A percentile compares a stretch with the other conserved stretches of the same genome.
phyloP scores from a whole-genome alignment of 2,797 vertebrate species.

The Siniperca undulata region DNA sequence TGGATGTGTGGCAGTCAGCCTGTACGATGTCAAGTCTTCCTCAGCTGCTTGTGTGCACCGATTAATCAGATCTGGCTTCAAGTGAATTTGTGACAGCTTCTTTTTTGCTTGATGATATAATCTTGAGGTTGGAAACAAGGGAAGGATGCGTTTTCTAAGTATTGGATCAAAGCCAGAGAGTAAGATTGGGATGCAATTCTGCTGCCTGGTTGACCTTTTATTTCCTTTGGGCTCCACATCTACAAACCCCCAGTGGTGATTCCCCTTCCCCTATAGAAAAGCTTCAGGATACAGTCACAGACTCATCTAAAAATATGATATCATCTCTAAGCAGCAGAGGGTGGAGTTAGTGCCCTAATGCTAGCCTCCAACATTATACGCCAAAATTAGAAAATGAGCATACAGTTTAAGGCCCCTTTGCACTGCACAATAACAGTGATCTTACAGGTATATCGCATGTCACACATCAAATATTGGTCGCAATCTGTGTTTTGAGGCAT shows the following conservation, averaged over 20 bases:
- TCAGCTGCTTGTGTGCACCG: not conserved
- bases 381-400: not conserved
- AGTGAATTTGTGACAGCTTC: constrained; percentile 20
- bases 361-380: not conserved
- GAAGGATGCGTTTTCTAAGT: constrained; percentile 74
- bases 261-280: constrained; percentile 32
- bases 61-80: constrained; percentile 39
- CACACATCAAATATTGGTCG: too few relatives aligned
- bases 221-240: constrained; percentile 52
- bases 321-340: constrained; percentile 7
- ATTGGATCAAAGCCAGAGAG: constrained; percentile 64
- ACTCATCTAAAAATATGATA: constrained; percentile 18
- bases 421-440: not conserved
- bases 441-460: too few relatives aligned
- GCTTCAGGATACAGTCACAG: not conserved
- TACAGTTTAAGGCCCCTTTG: not conserved
- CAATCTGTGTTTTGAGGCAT: too few relatives aligned
- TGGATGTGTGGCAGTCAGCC: constrained; percentile 15
- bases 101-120: constrained; percentile 40
- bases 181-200: constrained; percentile 39
- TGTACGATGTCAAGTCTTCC: not conserved
- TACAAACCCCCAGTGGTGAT: constrained; percentile 32
- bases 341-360: not conserved
- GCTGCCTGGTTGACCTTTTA: constrained; percentile 43
- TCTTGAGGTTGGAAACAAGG: constrained; percentile 55